These are phyloP conservation scores for Ardeotis arabs DNA, from an alignment of 2,113 vertebrate genomes.

Conservation along the genomic window DNA sequence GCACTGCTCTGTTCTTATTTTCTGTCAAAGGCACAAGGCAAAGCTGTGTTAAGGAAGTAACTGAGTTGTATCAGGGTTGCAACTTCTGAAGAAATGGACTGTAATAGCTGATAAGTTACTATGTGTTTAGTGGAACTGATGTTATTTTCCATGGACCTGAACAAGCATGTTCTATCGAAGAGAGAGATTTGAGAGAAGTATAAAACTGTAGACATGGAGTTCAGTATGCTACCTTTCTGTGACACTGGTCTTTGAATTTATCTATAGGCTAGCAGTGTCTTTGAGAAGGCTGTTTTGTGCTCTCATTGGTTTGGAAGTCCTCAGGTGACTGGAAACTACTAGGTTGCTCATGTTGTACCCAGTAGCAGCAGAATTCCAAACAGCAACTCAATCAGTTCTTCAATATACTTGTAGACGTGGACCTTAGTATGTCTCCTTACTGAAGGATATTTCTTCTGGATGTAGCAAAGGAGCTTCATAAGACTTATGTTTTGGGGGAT, in stretches of 20 bases:
- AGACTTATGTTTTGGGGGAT: neutral
- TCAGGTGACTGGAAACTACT: neutral
- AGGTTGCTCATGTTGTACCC: neutral
- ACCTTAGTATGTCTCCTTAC: neutral
- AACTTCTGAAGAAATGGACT: neutral
- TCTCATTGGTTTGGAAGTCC: neutral
- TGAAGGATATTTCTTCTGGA: neutral
- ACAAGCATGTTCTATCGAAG: neutral
- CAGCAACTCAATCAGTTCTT: neutral
- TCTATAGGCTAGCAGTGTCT: neutral
- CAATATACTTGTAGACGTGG: rapidly evolving
- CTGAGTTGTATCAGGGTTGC: neutral
- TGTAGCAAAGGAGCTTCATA: neutral
- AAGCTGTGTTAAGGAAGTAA: neutral
- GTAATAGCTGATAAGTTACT: neutral
- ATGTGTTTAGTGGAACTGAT: neutral
- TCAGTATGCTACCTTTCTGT: neutral
- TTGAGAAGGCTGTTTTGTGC: neutral
- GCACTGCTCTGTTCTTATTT: neutral
- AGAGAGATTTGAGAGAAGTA: neutral
- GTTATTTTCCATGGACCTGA: neutral
- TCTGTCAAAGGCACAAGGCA: neutral
- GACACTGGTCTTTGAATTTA: neutral
- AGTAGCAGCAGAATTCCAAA: neutral
- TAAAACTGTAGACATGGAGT: neutral